phyloP scores from a whole-genome alignment of 2,797 vertebrate species.

The Notoglanidium macrostoma region DNA sequence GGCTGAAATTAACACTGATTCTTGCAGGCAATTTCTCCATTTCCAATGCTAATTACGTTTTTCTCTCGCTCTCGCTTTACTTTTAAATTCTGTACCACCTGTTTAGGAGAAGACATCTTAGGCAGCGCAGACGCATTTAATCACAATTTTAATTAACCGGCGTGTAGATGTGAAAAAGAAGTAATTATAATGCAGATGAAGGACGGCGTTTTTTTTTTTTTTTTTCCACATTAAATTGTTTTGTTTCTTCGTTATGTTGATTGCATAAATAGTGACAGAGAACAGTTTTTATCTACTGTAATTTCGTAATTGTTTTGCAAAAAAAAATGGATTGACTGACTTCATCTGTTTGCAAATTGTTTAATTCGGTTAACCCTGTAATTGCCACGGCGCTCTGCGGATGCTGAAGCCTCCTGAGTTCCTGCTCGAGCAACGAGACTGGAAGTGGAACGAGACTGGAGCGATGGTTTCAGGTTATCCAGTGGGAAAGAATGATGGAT shows the following conservation, averaged over 20 bases:
- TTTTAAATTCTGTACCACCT: constrained; percentile 99
- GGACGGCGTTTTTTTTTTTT: constrained; percentile 83
- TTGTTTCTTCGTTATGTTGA: constrained; percentile 99
- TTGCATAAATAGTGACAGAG: constrained; percentile 98
- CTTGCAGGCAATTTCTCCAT: constrained; percentile 99
- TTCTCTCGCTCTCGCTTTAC: constrained; percentile 89
- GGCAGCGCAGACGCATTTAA: constrained; percentile 98
- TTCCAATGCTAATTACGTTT: constrained; percentile 99
- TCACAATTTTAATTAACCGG: constrained; percentile 99
- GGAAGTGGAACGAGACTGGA: too few species aligned
- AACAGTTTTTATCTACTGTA: constrained; percentile 96
- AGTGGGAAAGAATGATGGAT: background rate
- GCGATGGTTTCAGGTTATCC: too few species aligned
- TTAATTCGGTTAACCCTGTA: constrained; percentile 91
- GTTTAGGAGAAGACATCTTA: constrained; percentile 99
- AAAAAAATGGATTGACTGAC: constrained; percentile 79
- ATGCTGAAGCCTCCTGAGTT: background rate
- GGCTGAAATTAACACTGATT: constrained; percentile 99
- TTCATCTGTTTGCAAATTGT: constrained; percentile 94
- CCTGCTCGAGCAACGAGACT: background rate
- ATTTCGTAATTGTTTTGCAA: constrained; percentile 98
- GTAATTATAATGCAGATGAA: constrained; percentile 99
- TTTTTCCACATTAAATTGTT: constrained; percentile 98
- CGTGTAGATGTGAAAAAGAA: constrained; percentile 99
- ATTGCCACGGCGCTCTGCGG: constrained; percentile 63